Base-by-base conservation (phyloP, 2,888 invertebrate genomes). In the Crossocerus cetratus region DNA sequence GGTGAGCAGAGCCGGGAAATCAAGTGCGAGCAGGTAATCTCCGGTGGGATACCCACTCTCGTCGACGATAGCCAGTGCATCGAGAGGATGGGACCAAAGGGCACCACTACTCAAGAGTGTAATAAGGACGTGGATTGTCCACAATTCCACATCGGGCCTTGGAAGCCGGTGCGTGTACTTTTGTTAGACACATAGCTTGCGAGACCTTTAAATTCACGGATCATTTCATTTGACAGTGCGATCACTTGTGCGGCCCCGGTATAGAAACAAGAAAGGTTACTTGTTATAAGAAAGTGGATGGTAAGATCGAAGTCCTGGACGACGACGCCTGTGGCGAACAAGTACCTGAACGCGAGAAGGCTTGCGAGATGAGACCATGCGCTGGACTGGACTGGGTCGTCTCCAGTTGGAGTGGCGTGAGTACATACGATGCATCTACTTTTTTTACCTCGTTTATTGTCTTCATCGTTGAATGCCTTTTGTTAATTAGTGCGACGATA, bases 311-410 rank as follows among this genome's bases (percentile, higher is more conserved):
- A 80, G 92, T 95, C 1, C 89, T 96, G 20, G 91, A 92, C 0
- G 95, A 96, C 72, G 91, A 91, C 0, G 94, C 94, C 55, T 95
- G 95, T 76, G 88, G 88, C 0, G 94, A 93, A 54, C 93, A 94
- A 81, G 95, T 95, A 86, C 97, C 98, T 0, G 92, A 93, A 54
- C 90, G 91, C 0, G 94, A 95, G 78, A 93, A 94, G 85, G 74
- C 91, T 14, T 99, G 99, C 87, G 92, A 94, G 80, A 79, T 96
- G 85, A 92, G 95, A 59, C 96, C 97, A 0, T 98, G 98, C 87
- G 96, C 96, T 71, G 98, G 98, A 3, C 94, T 97, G 11, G 98
- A 98, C 88, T 98, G 98, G 97, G 93, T 97, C 63, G 91, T 94
- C 5, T 94, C 97, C 0, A 94, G 95, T 54, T 98, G 98, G 98